Evolutionary conservation across 1,140 invertebrate species (phyloP), one percentile per base, ranked within the genome.

Genomic region (Drosophila teissieri): DNA sequence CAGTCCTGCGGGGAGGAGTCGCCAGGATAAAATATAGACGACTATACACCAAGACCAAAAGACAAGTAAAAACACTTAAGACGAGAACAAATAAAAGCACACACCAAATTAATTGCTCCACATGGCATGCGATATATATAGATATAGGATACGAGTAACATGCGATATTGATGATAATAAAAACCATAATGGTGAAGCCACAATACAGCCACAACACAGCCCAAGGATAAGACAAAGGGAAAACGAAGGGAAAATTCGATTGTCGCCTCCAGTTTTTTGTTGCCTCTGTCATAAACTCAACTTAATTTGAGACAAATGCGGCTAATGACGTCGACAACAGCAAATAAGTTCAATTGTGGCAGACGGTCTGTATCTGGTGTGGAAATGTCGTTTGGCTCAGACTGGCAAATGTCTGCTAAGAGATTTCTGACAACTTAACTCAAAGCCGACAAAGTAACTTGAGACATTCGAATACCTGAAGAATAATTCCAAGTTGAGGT

Each of bases 81-180:
- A 76, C 39, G 58, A 74, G 68, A 76, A 77, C 62, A 88, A 86
- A 88, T 86, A 86, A 82, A 82, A 81, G 63, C 42, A 44, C 49
- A 73, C 55, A 76, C 40, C 74, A 73, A 79, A 86, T 86, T 86
- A 86, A 86, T 86, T 86, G 82, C 67, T 78, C 61, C 69, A 78
- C 78, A 82, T 82, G 82, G 75, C 67, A 78, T 60, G 72, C 57
- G 63, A 69, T 69, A 67, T 65, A 70, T 68, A 77, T 36, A 45
- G 39, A 69, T 68, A 76, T 56, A 63, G 56, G 61, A 56, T 63
- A 70, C 64, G 61, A 68, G 46, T 65, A 86, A 79, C 75, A 86
- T 86, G 74, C 57, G 78, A 88, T 86, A 82, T 82, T 86, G 82
- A 88, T 86, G 83, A 86, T 76, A 86, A 88, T 88, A 86, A 88